Evolutionary conservation across 2,113 vertebrate species (phyloP), one percentile per base, ranked within the genome.

Genomic region (Connochaetes taurinus): DNA sequence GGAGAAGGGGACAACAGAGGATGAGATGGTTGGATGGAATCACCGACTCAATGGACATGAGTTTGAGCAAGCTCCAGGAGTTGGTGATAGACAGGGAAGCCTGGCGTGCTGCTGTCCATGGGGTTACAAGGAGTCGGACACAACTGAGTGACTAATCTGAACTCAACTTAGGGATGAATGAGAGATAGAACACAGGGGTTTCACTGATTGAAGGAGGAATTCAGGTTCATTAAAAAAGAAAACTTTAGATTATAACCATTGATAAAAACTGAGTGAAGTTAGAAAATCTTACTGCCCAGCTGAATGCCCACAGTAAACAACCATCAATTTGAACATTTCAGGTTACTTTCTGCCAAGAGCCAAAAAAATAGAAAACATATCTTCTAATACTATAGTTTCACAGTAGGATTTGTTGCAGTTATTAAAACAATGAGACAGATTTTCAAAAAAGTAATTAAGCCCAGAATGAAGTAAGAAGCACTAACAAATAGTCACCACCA

Each of bases 391-490:
- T 85, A 12, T 14, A 82, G 19, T 58, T 67, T 96, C 60, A 83
- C n/a, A 53, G 13, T 33, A 87, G 87, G 71, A 90, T 40, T 53
- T 87, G 57, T 74, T 80, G 4, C 29, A 55, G 87, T 64, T 58
- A 83, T 31, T 58, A 71, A 0, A 96, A 81, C 58, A 92, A 29
- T 47, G 74, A 94, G 80, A 57, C 5, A 33, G 43, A 52, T 74
- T 92, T 97, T 86, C 58, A 71, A 55, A 90, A 96, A 86, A 95
- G 43, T 36, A 80, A 84, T 89, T 62, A 62, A 71, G 62, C 53
- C 74, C 57, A 87, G 55, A 71, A 78, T 47, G 6, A 82, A 92
- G 76, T 53, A 60, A 53, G 55, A 80, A 88, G 62, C 86, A 90
- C 40, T 78, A 82, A 82, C 21, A 83, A 89, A 91, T 5, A 80